Evolutionary conservation across 1,140 invertebrate genomes (phyloP).

Genomic region (Thaumetopoea pityocampa): DNA sequence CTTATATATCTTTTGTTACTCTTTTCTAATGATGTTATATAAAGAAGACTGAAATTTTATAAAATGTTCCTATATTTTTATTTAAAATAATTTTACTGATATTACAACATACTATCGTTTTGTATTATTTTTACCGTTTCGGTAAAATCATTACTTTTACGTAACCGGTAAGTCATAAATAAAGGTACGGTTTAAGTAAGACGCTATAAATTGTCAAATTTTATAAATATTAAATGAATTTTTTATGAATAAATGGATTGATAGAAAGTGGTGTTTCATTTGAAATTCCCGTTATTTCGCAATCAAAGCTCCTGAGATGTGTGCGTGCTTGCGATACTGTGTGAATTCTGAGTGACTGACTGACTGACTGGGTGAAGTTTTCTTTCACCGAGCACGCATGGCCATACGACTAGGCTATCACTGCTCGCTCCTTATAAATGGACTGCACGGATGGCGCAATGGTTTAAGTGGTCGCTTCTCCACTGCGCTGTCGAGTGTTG

Average conservation of each 20-base stretch:
- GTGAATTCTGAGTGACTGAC: too few species aligned
- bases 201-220: constrained; percentile 74
- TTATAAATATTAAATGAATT: constrained; percentile 74
- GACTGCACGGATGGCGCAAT: too few species aligned
- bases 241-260: constrained; percentile 71
- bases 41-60: constrained; percentile 74
- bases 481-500: too few species aligned
- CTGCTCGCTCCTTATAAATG: too few species aligned
- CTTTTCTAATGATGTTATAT: constrained; percentile 65
- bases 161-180: too few species aligned
- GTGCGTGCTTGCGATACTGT: too few species aligned
- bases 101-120: too few species aligned
- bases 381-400: too few species aligned
- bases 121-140: constrained; percentile 62
- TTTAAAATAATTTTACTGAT: constrained; percentile 72
- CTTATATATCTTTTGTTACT: constrained; percentile 62
- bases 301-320: too few species aligned
- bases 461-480: too few species aligned
- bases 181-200: constrained; percentile 66
- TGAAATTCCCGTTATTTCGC: constrained; percentile 1
- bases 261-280: constrained; percentile 62
- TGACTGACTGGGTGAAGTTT: too few species aligned
- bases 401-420: too few species aligned
- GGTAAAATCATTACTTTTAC: constrained; percentile 61
- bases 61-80: constrained; percentile 75